Conservation (phyloP, 2,797 vertebrate genomes). For the Falco novaeseelandiae region DNA sequence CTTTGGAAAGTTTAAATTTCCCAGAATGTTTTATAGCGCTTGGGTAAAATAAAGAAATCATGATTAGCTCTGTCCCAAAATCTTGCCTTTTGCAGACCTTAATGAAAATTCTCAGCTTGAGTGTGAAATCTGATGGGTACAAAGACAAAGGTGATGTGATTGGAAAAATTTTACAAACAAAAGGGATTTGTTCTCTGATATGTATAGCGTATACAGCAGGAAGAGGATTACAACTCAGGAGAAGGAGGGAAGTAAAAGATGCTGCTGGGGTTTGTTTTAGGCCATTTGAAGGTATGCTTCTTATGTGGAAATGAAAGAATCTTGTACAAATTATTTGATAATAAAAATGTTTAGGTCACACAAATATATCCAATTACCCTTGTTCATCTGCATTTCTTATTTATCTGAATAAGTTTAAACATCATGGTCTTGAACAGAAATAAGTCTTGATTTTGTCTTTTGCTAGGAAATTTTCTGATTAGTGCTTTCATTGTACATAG, state of each 20-base stretch:
- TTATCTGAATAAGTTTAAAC: not conserved
- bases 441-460: not conserved
- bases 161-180: not conserved
- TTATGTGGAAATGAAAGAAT: not conserved
- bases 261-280: not conserved
- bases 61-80: not conserved
- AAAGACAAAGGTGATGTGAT: not conserved
- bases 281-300: not conserved
- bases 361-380: not conserved
- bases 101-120: conserved; percentile 49
- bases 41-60: not conserved
- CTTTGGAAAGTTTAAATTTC: not conserved
- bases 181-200: not conserved
- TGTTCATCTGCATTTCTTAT: not conserved
- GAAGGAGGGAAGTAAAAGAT: not conserved
- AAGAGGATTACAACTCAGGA: not conserved
- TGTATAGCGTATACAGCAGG: not conserved
- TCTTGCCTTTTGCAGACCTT: not conserved
- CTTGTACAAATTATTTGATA: not conserved
- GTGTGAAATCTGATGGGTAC: conserved; percentile 3
- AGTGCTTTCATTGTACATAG: not conserved
- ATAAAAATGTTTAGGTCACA: not conserved
- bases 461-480: not conserved
- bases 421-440: not conserved
- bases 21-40: not conserved